These are phyloP conservation scores for Pseudococcus jackbeardsleyi DNA, from an alignment of 2,888 invertebrate genomes.

Conservation along the genomic window DNA sequence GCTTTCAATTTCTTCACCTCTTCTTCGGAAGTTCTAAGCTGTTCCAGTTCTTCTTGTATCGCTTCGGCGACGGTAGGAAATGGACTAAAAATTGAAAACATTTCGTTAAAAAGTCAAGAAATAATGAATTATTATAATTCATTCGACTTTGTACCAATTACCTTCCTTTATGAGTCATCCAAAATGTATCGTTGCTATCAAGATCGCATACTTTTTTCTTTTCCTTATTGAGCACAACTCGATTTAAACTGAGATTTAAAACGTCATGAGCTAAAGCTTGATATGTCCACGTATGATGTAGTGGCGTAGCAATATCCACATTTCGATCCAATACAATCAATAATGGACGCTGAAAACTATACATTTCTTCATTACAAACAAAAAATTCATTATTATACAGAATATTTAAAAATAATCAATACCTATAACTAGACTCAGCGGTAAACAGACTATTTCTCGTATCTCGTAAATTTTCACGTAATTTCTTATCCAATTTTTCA, in stretches of 20 bases:
- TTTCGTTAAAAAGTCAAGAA: neutral
- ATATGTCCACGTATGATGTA: conserved; percentile 99
- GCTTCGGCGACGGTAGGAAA: conserved; percentile 97
- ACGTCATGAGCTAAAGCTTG: conserved; percentile 98
- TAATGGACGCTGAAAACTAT: conserved; percentile 92
- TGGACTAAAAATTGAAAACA: conserved; percentile 73
- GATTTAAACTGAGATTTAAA: conserved; percentile 89
- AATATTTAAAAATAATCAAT: neutral
- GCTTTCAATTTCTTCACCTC: conserved; percentile 95
- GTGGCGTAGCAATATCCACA: conserved; percentile 95
- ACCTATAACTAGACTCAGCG: conserved; percentile 73
- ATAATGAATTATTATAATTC: neutral
- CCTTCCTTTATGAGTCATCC: conserved; percentile 92
- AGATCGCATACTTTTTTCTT: conserved; percentile 88
- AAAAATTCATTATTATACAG: neutral
- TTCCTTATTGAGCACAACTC: conserved; percentile 80
- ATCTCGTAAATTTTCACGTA: conserved; percentile 96
- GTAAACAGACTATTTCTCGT: conserved; percentile 96
- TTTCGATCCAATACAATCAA: conserved; percentile 93
- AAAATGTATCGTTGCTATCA: conserved; percentile 70
- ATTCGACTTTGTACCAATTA: conserved; percentile 66
- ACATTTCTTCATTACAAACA: neutral
- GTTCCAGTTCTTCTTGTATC: conserved; percentile 97
- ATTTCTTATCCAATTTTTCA: conserved; percentile 95
- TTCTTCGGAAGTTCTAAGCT: conserved; percentile 92